A percentile compares a stretch with the other conserved stretches of the same genome.
phyloP scores from a whole-genome alignment of 1,140 invertebrate species.

The Hyles euphorbiae region DNA sequence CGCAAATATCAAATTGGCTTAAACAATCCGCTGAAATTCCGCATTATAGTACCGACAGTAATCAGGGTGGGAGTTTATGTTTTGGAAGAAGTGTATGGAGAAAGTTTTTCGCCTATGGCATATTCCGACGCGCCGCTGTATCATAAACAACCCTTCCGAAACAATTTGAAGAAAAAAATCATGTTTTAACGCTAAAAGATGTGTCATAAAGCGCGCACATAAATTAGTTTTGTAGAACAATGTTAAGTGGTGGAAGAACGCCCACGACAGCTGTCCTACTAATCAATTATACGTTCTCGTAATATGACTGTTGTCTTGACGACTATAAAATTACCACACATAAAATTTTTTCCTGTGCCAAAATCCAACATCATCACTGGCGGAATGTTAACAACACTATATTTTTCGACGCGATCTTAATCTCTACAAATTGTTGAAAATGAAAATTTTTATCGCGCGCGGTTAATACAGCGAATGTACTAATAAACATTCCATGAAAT shows the following conservation, averaged over 20 bases:
- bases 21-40: constrained; percentile 17
- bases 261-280: constrained; percentile 56
- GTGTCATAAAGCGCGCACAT: constrained; percentile 15
- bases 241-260: constrained; percentile 35
- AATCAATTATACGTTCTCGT: constrained; percentile 61
- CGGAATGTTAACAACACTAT: constrained; percentile 69
- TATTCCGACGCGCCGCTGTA: constrained; percentile 9
- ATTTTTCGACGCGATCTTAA: constrained; percentile 63
- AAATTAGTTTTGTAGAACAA: constrained; percentile 35
- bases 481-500: constrained; percentile 25
- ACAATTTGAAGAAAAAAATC: constrained; percentile 1
- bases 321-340: constrained; percentile 60
- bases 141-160: constrained; percentile 6
- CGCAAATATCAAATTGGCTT: too few species aligned
- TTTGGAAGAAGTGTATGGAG: constrained; percentile 40
- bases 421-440: constrained; percentile 66
- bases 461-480: constrained; percentile 42
- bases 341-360: constrained; percentile 60
- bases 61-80: constrained; percentile 40
- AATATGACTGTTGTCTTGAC: constrained; percentile 56
- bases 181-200: background rate
- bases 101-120: constrained; percentile 28
- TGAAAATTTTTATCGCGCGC: constrained; percentile 55
- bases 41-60: constrained; percentile 34
- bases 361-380: constrained; percentile 54